Percentiles rank a stretch among this genome's conserved stretches.
phyloP scores from a whole-genome alignment of 2,113 vertebrate genomes.

The Grallaria varia region DNA sequence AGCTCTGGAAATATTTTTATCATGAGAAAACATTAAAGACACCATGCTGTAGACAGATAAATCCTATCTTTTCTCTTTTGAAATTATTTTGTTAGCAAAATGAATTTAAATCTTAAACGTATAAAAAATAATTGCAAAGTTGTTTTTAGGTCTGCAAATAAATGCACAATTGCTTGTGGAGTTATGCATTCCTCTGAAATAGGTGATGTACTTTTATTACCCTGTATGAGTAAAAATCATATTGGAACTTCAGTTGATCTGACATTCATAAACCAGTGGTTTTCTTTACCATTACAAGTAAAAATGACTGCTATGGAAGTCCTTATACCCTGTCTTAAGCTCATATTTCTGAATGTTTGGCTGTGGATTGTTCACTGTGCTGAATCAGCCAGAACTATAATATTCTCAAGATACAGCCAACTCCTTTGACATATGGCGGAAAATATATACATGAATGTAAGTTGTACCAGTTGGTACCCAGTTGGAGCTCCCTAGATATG shows the following conservation, averaged over 20 bases:
- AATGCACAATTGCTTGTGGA: neutral
- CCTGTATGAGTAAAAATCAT: neutral
- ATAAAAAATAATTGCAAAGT: neutral
- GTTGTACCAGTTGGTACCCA: neutral
- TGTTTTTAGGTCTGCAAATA: neutral
- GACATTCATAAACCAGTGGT: neutral
- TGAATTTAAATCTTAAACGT: neutral
- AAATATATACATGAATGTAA: neutral
- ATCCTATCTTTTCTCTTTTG: neutral
- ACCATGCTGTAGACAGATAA: neutral
- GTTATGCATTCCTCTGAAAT: neutral
- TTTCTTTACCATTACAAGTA: neutral
- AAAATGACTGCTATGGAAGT: neutral
- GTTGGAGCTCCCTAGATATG: neutral
- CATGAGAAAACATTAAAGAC: neutral
- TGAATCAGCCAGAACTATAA: constrained; percentile 1
- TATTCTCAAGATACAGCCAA: neutral
- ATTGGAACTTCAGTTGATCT: neutral
- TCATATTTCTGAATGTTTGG: neutral
- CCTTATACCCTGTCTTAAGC: neutral
- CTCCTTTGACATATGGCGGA: neutral
- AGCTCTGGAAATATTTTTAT: neutral
- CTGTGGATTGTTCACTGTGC: neutral
- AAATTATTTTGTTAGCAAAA: neutral
- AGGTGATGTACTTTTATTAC: neutral